Evolutionary conservation across 2,797 vertebrate genomes (phyloP).

Genomic region (Hippoglossus hippoglossus): DNA sequence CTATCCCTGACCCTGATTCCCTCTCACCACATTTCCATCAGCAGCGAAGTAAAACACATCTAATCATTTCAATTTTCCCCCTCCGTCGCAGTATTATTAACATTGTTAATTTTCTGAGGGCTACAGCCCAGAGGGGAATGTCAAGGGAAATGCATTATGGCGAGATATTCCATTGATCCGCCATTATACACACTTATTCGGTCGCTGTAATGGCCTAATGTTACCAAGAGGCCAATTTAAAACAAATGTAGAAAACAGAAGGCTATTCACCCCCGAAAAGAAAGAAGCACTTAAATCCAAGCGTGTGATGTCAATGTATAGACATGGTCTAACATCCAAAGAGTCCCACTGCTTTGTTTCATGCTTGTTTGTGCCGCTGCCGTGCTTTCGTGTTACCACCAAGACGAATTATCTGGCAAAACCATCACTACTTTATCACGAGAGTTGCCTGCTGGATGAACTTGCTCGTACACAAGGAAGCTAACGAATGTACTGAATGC

Average conservation of each 20-base stretch:
- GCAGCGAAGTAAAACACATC: slow-evolving; percentile 85
- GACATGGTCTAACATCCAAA: slow-evolving; percentile 30
- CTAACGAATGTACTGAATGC: neutral
- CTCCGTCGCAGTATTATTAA: slow-evolving; percentile 84
- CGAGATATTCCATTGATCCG: slow-evolving; percentile 85
- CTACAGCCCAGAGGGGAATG: slow-evolving; percentile 81
- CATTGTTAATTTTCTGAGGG: slow-evolving; percentile 86
- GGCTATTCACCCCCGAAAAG: slow-evolving; percentile 55
- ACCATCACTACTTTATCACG: slow-evolving; percentile 38
- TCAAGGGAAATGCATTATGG: slow-evolving; percentile 83
- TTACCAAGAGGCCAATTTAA: slow-evolving; percentile 73
- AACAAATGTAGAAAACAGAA: slow-evolving; percentile 83
- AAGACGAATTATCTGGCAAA: slow-evolving; percentile 40
- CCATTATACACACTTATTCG: slow-evolving; percentile 79
- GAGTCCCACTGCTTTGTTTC: slow-evolving; percentile 27
- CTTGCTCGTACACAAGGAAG: slow-evolving; percentile 27
- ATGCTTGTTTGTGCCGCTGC: slow-evolving; percentile 31
- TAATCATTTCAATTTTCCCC: slow-evolving; percentile 88
- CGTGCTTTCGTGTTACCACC: slow-evolving; percentile 29
- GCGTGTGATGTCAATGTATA: slow-evolving; percentile 43
- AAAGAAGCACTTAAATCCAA: slow-evolving; percentile 54
- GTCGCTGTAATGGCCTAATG: slow-evolving; percentile 77
- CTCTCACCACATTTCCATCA: slow-evolving; percentile 89
- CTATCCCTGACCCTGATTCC: slow-evolving; percentile 88
- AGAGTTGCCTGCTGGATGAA: slow-evolving; percentile 54